Base-by-base conservation (phyloP, 2,797 vertebrate species). In the Pseudochaenichthys georgianus region DNA sequence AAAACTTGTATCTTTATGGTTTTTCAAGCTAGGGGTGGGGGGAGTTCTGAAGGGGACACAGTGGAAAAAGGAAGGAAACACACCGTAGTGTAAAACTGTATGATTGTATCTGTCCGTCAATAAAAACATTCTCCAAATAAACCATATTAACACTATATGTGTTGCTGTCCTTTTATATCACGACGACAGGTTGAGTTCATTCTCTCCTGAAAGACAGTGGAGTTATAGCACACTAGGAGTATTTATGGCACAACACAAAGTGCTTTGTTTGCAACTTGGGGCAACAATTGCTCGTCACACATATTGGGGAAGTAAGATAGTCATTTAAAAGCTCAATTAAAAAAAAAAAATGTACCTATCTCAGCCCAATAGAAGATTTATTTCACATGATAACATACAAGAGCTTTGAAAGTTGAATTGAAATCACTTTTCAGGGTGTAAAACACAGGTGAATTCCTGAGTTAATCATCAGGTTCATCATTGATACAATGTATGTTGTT, bases 401-500 rank as follows among this genome's bases (percentile, higher is more conserved):
- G 7, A 38, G 34, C 58, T 62, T 28, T 3, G 15, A 9, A 38
- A 38, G 34, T 7, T 7, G 8, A 46, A 52, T 15, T 38, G 9
- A 55, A 72, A 17, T 53, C 11, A 51, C 13, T n/a, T 8, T 46
- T 67, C 19, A 59, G 23, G 2, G 19, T 53, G 11, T 3, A 41
- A 55, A 9, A 28, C 17, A 7, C 34, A 38, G 34, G 34, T 53
- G 11, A 3, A 34, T 52, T 10, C 28, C 17, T 59, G 9, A 23
- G 16, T 52, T 19, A 61, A 66, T 60, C 5, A 23, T 54, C 46
- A 65, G 31, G 8, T 41, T 31, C 1, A 53, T 28, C 8, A 73
- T 4, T 17, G 38, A 54, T 28, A 7, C 3, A 63, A 9, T n/a
- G 19, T 43, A 11, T 12, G 1, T 15, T 80, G 90, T 85, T 93